Base-by-base conservation (phyloP, 1,140 invertebrate species). In the Listronotus bonariensis region DNA sequence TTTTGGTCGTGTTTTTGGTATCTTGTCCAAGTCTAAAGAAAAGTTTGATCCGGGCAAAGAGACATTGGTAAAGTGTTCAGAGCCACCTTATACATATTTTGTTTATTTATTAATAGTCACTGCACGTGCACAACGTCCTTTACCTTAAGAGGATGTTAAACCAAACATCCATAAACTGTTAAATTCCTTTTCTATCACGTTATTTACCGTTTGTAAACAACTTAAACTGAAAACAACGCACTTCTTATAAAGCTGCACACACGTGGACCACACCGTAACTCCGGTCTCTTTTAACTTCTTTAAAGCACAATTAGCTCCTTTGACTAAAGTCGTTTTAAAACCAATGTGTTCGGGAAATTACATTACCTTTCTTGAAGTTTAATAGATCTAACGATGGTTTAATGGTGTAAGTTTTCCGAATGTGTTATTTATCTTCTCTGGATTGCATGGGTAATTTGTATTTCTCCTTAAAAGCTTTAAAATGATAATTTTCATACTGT, bases 261-360 rank as follows among this genome's bases (percentile, higher is more conserved):
- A 69, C 68, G 68, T 69, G 68, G 68, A 69, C 68, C 68, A 66
- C 68, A 69, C 68, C 32, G 68, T 65, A 32, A 43, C n/a, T 43
- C 41, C 40, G 34, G 18, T 64, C 48, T 36, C 61, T 55, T 64
- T 64, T 12, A 62, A 53, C 36, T 62, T 62, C 48, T 62, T 62
- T 62, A 62, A 53, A 36, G 49, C 18, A 62, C 48, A 62, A 62
- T 62, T 62, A 62, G 18, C 12, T 62, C 51, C 48, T 62, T 62
- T 53, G 41, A 62, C 45, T 53, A 38, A 10, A 18, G 48, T 38
- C 12, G 20, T 53, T 54, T 62, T 62, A 53, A 62, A 51, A 40
- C 34, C 56, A 46, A 51, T 40, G 49, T 36, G 49, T 42, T 43
- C 26, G 32, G 59, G 41, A 62, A 62, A 62, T 62, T 53, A 43